Conservation (phyloP, 1,140 invertebrate genomes). For the Pseudomyrmex cubaensis region DNA sequence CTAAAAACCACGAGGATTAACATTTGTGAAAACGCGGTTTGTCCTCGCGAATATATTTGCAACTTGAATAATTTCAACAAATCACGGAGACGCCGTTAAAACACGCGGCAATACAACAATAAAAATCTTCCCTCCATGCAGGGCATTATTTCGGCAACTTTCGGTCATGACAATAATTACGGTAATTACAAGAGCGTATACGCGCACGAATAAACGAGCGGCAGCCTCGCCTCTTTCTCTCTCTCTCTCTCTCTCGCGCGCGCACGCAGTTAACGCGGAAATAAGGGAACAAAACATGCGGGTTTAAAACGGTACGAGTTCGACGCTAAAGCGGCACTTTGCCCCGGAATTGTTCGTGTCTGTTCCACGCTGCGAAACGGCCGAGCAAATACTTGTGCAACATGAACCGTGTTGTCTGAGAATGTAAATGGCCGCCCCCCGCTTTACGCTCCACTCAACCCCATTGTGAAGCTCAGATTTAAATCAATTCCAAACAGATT, state of each 20-base stretch:
- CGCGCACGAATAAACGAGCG: constrained; percentile 35
- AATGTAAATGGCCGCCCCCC: constrained; percentile 69
- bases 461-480: constrained; percentile 17
- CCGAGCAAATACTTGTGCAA: constrained; percentile 64
- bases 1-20: not conserved
- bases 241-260: too few relatives aligned
- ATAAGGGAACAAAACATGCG: constrained; percentile 63
- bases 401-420: constrained; percentile 64
- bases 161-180: constrained; percentile 54
- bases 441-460: constrained; percentile 60
- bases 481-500: constrained; percentile 65
- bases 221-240: constrained; percentile 39
- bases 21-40: not conserved
- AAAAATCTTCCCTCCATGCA: constrained; percentile 20
- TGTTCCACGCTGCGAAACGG: constrained; percentile 57
- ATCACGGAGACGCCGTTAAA: constrained; percentile 1
- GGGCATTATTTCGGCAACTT: constrained; percentile 41
- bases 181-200: constrained; percentile 43
- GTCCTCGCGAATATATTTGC: not conserved
- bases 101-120: constrained; percentile 37
- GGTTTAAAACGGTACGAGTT: constrained; percentile 63
- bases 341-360: constrained; percentile 55
- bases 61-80: constrained; percentile 23
- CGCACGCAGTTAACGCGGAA: constrained; percentile 64
- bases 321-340: constrained; percentile 59